Percentiles rank a stretch among this genome's conserved stretches.
Evolutionary conservation across 2,113 vertebrate species (phyloP).

Genomic region (Urocitellus parryii): DNA sequence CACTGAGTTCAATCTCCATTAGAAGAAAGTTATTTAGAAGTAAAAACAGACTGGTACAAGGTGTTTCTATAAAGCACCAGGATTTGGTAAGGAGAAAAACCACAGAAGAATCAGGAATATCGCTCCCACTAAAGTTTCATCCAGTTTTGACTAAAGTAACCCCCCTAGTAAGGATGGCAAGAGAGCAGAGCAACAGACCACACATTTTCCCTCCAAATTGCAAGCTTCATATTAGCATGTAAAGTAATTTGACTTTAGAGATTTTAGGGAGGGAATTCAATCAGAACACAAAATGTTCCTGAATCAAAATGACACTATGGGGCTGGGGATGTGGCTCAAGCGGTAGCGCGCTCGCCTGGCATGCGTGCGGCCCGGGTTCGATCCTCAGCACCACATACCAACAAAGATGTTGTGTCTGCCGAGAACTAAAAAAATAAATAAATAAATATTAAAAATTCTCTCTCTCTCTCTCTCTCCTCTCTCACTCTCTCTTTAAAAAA

Average conservation of each 20-base stretch:
- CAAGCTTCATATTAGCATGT: neutral
- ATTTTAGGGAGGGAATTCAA: neutral
- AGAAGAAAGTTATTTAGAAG: neutral
- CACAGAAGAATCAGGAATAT: neutral
- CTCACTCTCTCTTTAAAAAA: no score
- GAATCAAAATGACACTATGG: neutral
- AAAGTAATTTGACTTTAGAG: neutral
- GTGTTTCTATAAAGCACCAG: neutral
- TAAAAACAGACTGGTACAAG: neutral
- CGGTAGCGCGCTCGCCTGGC: no score
- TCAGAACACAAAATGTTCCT: conserved; percentile 7
- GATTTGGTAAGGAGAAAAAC: conserved; percentile 32
- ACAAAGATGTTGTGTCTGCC: no score
- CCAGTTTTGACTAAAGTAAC: neutral
- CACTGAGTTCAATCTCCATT: no score
- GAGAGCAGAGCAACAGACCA: neutral
- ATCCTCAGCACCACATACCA: no score
- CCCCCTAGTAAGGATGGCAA: neutral
- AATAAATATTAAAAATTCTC: no score
- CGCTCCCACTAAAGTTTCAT: neutral
- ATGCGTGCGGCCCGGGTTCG: no score
- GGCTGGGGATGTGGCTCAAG: no score
- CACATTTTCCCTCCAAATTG: neutral
- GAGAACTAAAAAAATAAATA: no score
- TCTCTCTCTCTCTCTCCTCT: no score